Base-by-base conservation (phyloP, 2,797 vertebrate species). In the Alexandromys oeconomus region DNA sequence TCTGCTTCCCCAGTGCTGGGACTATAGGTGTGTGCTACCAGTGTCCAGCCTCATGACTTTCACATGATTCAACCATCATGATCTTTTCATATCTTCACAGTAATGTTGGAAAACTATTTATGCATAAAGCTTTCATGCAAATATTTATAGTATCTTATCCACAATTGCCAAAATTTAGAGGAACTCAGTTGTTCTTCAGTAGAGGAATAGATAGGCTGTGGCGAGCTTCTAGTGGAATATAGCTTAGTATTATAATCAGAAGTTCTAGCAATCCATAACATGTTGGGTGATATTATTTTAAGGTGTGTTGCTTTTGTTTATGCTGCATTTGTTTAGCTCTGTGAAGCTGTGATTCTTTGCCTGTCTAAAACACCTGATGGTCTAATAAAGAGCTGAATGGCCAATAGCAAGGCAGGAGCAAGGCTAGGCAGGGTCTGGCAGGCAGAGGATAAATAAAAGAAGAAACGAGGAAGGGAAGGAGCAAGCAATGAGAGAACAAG, bases 101-200 rank as follows among this genome's bases (percentile, higher is more conserved):
- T 10, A 6, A 37, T 59, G 1, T 14, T 89, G 40, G 81, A 93
- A 82, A 77, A 8, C 21, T 29, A 46, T 48, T 34, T 93, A 80
- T 78, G 65, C 21, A 79, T 15, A 87, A 76, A 92, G 80, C 71
- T 19, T 85, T n/a, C 37, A 87, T 34, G 46, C 3, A 37, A 10
- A 31, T 95, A 40, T 88, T 61, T 46, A 80, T 78, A 78, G 37
- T 12, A 87, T 40, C 31, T 89, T 63, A 79, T 84, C 89, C 43
- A 69, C 84, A 87, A 94, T 40, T 84, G 37, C 34, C 37, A 69
- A 77, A 84, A 76, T 43, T 87, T 89, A 57, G 17, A 85, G 87
- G 54, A 34, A 92, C 67, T 43, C 15, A 81, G 46, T 76, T 76
- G 51, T 79, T 31, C 31, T 89, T 91, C 61, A 48, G 13, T 69